Evolutionary conservation across 2,888 invertebrate species (phyloP).

Genomic region (Agrotis puta): DNA sequence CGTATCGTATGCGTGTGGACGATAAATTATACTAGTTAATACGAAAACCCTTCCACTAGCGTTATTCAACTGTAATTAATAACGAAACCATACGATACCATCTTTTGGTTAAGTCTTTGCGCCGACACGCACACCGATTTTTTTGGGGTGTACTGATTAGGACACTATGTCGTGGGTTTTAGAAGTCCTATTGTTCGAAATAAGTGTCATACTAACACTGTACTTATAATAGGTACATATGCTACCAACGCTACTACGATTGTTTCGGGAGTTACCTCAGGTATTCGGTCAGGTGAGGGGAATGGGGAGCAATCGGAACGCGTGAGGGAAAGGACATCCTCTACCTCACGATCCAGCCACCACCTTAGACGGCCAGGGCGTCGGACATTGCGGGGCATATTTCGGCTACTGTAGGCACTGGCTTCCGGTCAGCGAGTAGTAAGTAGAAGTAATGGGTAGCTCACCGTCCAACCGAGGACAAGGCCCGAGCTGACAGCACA

Average conservation of each 20-base stretch:
- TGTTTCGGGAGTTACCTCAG: no score
- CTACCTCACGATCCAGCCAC: no score
- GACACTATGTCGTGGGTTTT: constrained; percentile 15
- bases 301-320: no score
- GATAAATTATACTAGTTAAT: constrained; percentile 87
- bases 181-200: background rate
- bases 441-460: no score
- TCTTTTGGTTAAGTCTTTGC: constrained; percentile 77
- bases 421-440: no score
- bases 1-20: constrained; percentile 82
- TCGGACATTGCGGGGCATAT: no score
- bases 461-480: no score
- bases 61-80: constrained; percentile 85
- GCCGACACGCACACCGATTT: constrained; percentile 65
- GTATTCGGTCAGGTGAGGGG: no score
- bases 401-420: no score
- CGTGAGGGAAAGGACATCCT: no score
- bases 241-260: background rate
- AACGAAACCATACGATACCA: constrained; percentile 83
- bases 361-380: no score
- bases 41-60: constrained; percentile 84
- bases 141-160: constrained; percentile 59
- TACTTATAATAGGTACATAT: background rate
- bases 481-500: no score
- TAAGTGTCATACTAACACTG: background rate